Conservation (phyloP, 2,888 invertebrate genomes). For the Neocrepidodera transversa region DNA sequence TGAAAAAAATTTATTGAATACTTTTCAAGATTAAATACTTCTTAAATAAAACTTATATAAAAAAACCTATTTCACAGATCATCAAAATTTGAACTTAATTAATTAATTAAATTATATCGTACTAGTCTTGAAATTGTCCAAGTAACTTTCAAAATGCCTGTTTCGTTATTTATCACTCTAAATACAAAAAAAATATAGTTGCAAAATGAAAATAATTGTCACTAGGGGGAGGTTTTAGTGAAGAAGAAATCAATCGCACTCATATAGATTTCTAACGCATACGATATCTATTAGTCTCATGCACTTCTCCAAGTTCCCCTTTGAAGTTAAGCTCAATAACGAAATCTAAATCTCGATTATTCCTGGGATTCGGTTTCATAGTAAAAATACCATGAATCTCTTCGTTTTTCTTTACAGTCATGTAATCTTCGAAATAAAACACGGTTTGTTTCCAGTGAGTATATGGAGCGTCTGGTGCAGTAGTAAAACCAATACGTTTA, state of each 20-base stretch:
- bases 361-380: slow-evolving; percentile 95
- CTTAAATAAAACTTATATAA: slow-evolving; percentile 32
- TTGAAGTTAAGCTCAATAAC: slow-evolving; percentile 91
- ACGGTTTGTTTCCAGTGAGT: slow-evolving; percentile 99
- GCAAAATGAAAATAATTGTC: slow-evolving; percentile 1
- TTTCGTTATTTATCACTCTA: slow-evolving; percentile 4
- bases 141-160: background rate
- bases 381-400: slow-evolving; percentile 90
- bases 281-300: slow-evolving; percentile 85
- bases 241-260: slow-evolving; percentile 12
- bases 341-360: slow-evolving; percentile 97
- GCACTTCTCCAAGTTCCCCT: slow-evolving; percentile 84
- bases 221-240: slow-evolving; percentile 7
- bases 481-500: slow-evolving; percentile 97
- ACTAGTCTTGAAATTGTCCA: background rate
- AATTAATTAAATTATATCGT: background rate
- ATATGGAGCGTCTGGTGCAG: slow-evolving; percentile 96
- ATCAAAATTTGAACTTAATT: slow-evolving; percentile 24
- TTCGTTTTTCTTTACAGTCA: slow-evolving; percentile 96
- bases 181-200: background rate
- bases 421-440: slow-evolving; percentile 96
- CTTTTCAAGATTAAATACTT: slow-evolving; percentile 34
- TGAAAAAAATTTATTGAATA: slow-evolving; percentile 36
- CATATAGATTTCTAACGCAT: slow-evolving; percentile 74
- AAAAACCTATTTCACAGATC: slow-evolving; percentile 37